phyloP scores from a whole-genome alignment of 2,113 vertebrate species.

The Siniperca knerii region DNA sequence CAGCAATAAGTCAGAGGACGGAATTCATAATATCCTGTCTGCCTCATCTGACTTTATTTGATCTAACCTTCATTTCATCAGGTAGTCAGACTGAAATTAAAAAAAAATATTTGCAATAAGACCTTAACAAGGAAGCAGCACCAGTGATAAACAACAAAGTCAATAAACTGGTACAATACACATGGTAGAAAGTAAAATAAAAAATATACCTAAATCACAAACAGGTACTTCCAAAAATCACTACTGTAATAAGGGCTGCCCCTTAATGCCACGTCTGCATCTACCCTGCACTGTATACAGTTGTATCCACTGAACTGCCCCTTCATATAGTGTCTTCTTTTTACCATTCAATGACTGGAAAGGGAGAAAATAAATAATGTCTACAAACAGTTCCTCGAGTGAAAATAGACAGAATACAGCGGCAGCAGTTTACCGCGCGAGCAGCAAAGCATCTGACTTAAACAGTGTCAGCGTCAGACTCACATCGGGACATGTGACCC shows the following conservation, averaged over 20 bases:
- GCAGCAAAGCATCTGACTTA: conserved; percentile 19
- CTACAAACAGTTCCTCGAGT: neutral
- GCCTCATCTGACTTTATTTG: neutral
- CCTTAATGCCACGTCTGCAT: neutral
- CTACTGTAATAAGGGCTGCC: neutral
- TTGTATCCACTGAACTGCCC: neutral
- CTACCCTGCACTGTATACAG: no score
- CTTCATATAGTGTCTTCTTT: neutral
- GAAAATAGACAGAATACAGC: neutral
- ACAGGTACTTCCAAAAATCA: neutral
- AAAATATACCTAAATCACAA: neutral
- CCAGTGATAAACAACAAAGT: neutral
- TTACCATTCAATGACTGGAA: neutral
- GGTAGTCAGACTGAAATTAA: neutral
- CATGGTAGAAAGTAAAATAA: neutral
- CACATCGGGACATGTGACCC: conserved; percentile 46
- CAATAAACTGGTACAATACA: neutral
- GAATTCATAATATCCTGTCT: conserved; percentile 49
- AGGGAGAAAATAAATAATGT: neutral
- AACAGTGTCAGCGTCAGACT: conserved; percentile 5
- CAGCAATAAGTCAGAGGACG: conserved; percentile 18
- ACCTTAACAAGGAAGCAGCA: neutral
- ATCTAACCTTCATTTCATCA: conserved; percentile 10
- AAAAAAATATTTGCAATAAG: neutral
- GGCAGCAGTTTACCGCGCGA: neutral